Percentiles rank a stretch among this genome's conserved stretches.
Evolutionary conservation across 2,797 vertebrate species (phyloP).

Genomic region (Xyrichtys novacula): DNA sequence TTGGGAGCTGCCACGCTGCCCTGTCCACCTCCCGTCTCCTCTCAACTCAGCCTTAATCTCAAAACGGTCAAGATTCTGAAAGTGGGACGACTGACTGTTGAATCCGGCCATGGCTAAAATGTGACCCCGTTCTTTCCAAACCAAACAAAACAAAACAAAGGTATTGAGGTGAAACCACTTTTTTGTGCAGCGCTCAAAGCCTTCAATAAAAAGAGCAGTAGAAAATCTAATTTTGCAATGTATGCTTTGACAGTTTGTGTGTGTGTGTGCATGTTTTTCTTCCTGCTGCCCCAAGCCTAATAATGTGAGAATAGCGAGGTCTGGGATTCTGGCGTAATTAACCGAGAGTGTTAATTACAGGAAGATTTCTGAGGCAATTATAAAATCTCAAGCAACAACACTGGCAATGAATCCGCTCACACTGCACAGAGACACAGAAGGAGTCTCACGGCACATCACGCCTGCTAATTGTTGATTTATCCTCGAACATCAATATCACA

Average conservation of each 20-base stretch:
- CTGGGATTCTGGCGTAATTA: slow-evolving; percentile 65
- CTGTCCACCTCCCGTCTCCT: slow-evolving; percentile 65
- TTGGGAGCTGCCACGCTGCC: slow-evolving; percentile 58
- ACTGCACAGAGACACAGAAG: slow-evolving; percentile 34
- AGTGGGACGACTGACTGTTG: slow-evolving; percentile 39
- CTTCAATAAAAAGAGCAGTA: not conserved
- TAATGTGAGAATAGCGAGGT: slow-evolving; percentile 51
- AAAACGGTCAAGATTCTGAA: slow-evolving; percentile 59
- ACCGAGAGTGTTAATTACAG: slow-evolving; percentile 73
- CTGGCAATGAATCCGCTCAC: slow-evolving; percentile 47
- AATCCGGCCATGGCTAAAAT: slow-evolving; percentile 31
- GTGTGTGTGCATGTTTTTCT: slow-evolving; percentile 6
- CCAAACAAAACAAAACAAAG: not conserved
- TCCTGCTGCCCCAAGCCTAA: slow-evolving; percentile 17
- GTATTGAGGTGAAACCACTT: slow-evolving; percentile 9
- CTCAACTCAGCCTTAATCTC: slow-evolving; percentile 72
- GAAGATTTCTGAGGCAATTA: slow-evolving; percentile 73
- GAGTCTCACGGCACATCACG: slow-evolving; percentile 40
- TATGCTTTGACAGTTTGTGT: not conserved
- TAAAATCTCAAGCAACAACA: slow-evolving; percentile 50
- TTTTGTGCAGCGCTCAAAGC: slow-evolving; percentile 3
- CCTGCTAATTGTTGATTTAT: slow-evolving; percentile 69
- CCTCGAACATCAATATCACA: slow-evolving; percentile 46
- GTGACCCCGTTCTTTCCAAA: slow-evolving; percentile 27
- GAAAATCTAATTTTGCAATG: not conserved